Conservation (phyloP, 2,113 vertebrate genomes). For the Pholis gunnellus region DNA sequence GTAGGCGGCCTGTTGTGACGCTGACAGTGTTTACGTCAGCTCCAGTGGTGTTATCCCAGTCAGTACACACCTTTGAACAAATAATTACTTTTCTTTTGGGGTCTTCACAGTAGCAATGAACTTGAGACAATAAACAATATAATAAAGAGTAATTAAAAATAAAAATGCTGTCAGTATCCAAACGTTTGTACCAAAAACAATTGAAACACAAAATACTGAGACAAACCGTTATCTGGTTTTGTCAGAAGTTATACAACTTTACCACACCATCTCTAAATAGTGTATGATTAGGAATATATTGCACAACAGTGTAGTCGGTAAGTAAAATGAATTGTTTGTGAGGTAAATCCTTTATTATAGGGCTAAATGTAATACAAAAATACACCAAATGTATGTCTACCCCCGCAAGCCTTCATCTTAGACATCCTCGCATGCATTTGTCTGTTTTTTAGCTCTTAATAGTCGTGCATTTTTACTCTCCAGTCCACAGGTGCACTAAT, state of each 20-base stretch:
- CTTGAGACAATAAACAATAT: background rate
- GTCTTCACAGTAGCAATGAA: background rate
- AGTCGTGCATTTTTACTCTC: background rate
- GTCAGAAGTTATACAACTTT: background rate
- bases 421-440: too few species aligned
- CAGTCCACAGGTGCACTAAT: background rate
- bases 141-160: background rate
- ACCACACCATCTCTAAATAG: background rate
- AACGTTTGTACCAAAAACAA: background rate
- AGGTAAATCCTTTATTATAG: background rate
- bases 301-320: background rate
- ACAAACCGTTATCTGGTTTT: background rate
- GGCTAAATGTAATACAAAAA: background rate
- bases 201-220: background rate
- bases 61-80: background rate
- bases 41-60: background rate
- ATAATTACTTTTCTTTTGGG: background rate
- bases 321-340: background rate
- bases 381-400: background rate
- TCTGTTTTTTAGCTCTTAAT: background rate
- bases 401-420: too few species aligned
- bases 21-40: background rate
- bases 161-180: background rate
- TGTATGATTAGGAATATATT: too few species aligned
- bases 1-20: slow-evolving; percentile 46